A percentile compares a stretch with the other conserved stretches of the same genome.
Conservation (phyloP, 1,140 invertebrate species). For the Archegozetes longisetosus region DNA sequence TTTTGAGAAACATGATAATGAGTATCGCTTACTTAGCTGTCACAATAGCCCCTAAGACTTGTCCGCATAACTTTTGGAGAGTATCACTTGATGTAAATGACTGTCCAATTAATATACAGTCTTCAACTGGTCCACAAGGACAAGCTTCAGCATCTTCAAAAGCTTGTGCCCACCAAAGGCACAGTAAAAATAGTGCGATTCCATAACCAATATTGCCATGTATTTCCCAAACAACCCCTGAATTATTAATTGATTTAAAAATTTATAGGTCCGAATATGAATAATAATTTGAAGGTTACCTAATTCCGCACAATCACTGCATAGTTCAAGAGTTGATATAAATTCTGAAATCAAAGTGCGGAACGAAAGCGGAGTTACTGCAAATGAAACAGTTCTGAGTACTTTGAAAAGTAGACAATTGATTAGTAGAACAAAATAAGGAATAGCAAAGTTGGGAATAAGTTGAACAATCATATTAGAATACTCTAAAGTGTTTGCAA, state of each 20-base stretch:
- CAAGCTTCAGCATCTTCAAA: slow-evolving; percentile 23
- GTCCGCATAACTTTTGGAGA: slow-evolving; percentile 16
- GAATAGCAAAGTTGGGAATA: slow-evolving; percentile 15
- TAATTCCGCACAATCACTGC: slow-evolving; percentile 22
- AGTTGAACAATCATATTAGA: too few relatives aligned
- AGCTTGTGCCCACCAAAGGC: slow-evolving; percentile 20
- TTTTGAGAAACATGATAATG: not conserved
- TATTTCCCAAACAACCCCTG: slow-evolving; percentile 22
- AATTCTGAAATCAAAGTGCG: slow-evolving; percentile 19
- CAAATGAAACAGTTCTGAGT: slow-evolving; percentile 11
- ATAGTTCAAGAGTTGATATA: slow-evolving; percentile 23
- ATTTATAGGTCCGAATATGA: not conserved
- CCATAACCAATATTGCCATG: slow-evolving; percentile 20
- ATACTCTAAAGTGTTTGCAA: too few relatives aligned
- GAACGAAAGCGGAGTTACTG: slow-evolving; percentile 10
- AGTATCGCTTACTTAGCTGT: slow-evolving; percentile 14
- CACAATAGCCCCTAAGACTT: slow-evolving; percentile 17
- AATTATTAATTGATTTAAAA: not conserved
- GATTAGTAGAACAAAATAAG: slow-evolving; percentile 19
- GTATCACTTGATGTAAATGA: slow-evolving; percentile 10
- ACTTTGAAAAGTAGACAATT: slow-evolving; percentile 18
- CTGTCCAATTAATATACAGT: slow-evolving; percentile 16
- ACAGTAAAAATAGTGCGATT: slow-evolving; percentile 14
- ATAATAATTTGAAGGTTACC: slow-evolving; percentile 16
- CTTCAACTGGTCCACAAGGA: slow-evolving; percentile 21